phyloP scores from a whole-genome alignment of 2,113 vertebrate species.

The Ceyx melanurus region DNA sequence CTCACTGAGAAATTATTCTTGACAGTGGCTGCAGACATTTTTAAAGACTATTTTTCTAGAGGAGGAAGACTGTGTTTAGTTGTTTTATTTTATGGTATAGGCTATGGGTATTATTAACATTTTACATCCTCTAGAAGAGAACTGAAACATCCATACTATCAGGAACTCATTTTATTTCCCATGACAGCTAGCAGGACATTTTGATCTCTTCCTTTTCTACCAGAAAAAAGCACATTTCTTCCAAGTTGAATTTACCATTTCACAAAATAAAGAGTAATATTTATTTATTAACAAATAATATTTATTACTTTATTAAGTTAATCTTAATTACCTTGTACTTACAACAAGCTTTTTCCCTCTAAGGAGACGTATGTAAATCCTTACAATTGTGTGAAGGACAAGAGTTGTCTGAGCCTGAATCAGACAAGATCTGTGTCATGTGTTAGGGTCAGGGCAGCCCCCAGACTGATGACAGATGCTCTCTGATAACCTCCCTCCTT shows the following conservation, averaged over 20 bases:
- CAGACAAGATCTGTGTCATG: neutral
- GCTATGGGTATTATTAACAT: neutral
- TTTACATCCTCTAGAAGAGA: neutral
- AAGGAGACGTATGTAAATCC: neutral
- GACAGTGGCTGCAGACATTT: slow-evolving; percentile 32
- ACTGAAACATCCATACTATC: neutral
- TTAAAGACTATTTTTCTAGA: slow-evolving; percentile 18
- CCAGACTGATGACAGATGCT: no score
- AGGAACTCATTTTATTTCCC: slow-evolving; percentile 16
- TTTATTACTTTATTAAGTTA: neutral
- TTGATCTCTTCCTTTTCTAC: neutral
- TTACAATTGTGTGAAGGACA: neutral
- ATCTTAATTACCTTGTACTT: neutral
- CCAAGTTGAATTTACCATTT: neutral
- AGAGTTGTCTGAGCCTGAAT: neutral
- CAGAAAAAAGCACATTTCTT: neutral
- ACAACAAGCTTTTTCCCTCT: neutral
- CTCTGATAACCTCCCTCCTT: no score
- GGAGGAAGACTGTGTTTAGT: neutral
- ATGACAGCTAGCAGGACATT: neutral
- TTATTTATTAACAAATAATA: no score
- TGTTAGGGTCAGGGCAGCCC: no score
- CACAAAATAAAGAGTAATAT: neutral
- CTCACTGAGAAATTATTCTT: slow-evolving; percentile 66
- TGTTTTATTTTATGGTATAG: neutral